Evolutionary conservation across 2,797 vertebrate genomes (phyloP).

Genomic region (Catamblyrhynchus diadema): DNA sequence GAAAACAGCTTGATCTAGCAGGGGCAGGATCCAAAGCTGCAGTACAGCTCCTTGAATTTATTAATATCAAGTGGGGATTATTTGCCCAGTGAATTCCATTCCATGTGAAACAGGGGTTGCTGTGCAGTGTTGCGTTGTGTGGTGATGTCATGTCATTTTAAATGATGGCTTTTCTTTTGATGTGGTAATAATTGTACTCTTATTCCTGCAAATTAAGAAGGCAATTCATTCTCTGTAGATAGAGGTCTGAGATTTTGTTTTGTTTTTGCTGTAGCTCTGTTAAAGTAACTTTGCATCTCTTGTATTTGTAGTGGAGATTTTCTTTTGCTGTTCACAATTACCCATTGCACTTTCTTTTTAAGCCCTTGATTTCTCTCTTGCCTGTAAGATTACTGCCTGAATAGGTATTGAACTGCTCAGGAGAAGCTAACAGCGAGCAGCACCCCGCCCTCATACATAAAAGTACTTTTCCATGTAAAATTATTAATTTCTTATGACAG

Average conservation of each 20-base stretch:
- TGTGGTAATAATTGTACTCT: constrained; percentile 35
- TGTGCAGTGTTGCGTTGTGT: constrained; percentile 11
- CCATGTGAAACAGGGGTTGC: background rate
- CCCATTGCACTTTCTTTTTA: constrained; percentile 45
- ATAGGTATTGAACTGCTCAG: constrained; percentile 17
- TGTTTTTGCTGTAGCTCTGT: background rate
- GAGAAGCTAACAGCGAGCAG: constrained; percentile 10
- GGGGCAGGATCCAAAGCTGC: background rate
- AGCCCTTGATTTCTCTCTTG: background rate
- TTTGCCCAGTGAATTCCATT: constrained; percentile 17
- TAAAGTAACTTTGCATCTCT: background rate
- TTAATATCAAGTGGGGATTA: constrained; percentile 17
- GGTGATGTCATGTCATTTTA: constrained; percentile 34
- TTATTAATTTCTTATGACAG: constrained; percentile 81
- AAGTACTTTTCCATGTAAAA: constrained; percentile 73
- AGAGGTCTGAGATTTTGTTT: constrained; percentile 39
- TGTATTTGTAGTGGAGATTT: constrained; percentile 35
- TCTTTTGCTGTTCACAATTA: constrained; percentile 34
- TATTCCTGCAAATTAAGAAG: constrained; percentile 31
- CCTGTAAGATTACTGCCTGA: constrained; percentile 22
- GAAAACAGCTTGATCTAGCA: background rate
- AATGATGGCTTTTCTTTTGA: constrained; percentile 43
- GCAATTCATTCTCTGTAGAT: background rate
- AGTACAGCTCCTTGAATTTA: background rate
- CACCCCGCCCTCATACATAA: constrained; percentile 26